Evolutionary conservation across 2,797 vertebrate species (phyloP).

Genomic region (Antrozous pallidus): DNA sequence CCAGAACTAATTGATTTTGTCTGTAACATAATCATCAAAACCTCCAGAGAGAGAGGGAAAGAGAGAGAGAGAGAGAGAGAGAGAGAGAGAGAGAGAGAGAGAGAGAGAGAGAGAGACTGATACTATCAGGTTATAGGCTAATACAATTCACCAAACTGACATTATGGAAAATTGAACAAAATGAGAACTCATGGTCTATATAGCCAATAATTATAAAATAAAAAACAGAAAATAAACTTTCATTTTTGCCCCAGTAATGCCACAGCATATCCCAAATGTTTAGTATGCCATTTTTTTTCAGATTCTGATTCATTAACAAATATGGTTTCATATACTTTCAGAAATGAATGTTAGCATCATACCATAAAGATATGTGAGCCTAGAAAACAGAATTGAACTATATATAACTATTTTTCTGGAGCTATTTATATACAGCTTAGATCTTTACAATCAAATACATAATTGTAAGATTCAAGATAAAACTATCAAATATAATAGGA

Average conservation of each 20-base stretch:
- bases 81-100: background rate
- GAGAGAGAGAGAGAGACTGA: background rate
- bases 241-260: background rate
- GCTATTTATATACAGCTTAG: background rate
- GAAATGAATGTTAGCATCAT: background rate
- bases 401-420: background rate
- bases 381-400: background rate
- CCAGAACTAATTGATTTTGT: conserved; percentile 65
- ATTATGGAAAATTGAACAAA: conserved; percentile 23
- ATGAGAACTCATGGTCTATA: background rate
- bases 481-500: conserved; percentile 4
- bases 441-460: conserved; percentile 36
- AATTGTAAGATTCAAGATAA: conserved; percentile 25
- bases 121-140: background rate
- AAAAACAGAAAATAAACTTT: background rate
- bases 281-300: background rate
- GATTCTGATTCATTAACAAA: conserved; percentile 24
- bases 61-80: background rate
- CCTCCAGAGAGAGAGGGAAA: background rate
- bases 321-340: background rate
- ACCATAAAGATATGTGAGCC: background rate
- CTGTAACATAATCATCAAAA: conserved; percentile 54
- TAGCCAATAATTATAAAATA: background rate
- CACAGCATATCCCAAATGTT: background rate
- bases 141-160: background rate